Evolutionary conservation across 2,113 vertebrate genomes (phyloP).

Genomic region (Strix aluco): DNA sequence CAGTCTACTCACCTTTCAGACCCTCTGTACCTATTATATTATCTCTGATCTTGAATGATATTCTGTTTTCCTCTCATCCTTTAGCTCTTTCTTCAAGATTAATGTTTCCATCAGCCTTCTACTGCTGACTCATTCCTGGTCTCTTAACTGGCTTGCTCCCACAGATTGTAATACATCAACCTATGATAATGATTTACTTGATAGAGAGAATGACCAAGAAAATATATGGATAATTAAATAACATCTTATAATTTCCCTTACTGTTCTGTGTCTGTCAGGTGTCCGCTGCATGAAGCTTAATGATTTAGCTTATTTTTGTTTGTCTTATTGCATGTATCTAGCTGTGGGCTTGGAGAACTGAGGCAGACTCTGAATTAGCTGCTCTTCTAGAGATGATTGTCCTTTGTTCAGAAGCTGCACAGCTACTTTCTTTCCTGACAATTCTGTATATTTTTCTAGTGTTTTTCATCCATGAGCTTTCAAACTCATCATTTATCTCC

Average conservation of each 20-base stretch:
- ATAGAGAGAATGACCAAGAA: neutral
- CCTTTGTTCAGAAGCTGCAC: neutral
- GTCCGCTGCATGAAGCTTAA: neutral
- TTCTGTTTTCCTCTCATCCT: conserved; percentile 4
- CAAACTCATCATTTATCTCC: conserved; percentile 4
- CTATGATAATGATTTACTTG: neutral
- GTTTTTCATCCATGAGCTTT: conserved; percentile 8
- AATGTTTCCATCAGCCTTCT: conserved; percentile 26
- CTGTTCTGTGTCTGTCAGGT: neutral
- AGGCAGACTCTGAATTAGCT: neutral
- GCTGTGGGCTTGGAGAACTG: neutral
- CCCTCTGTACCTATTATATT: conserved; percentile 20
- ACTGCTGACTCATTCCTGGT: conserved; percentile 51
- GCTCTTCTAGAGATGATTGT: neutral
- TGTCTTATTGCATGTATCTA: neutral
- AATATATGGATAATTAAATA: conserved; percentile 6
- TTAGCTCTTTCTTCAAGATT: conserved; percentile 39
- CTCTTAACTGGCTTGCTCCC: conserved; percentile 25
- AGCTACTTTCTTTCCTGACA: neutral
- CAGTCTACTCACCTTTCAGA: neutral
- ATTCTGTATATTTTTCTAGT: conserved; percentile 1
- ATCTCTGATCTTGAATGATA: conserved; percentile 21
- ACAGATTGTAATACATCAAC: conserved; percentile 6
- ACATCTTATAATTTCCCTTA: neutral
- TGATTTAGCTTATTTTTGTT: neutral